These are phyloP conservation scores for Listronotus oregonensis DNA, from an alignment of 1,140 invertebrate species.

Conservation along the genomic window DNA sequence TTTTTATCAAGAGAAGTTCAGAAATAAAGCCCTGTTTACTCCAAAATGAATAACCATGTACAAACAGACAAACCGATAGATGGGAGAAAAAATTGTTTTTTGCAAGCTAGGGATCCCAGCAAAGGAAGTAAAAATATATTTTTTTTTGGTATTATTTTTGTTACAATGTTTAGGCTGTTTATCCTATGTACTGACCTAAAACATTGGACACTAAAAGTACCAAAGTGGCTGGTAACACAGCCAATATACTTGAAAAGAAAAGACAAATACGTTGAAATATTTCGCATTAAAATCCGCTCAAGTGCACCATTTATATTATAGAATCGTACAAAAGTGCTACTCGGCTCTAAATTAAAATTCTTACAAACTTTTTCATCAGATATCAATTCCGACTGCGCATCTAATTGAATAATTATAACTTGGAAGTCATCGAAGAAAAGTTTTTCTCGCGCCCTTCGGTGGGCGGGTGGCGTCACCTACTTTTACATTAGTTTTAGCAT, in stretches of 20 bases:
- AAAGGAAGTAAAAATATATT: too few species aligned
- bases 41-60: too few species aligned
- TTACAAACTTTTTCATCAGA: slow-evolving; percentile 36
- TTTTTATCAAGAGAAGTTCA: too few species aligned
- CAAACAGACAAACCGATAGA: too few species aligned
- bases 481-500: slow-evolving; percentile 14
- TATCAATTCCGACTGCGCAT: slow-evolving; percentile 36
- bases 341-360: slow-evolving; percentile 31
- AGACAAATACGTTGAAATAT: neutral
- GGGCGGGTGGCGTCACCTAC: slow-evolving; percentile 6
- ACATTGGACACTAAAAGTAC: too few species aligned
- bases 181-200: too few species aligned
- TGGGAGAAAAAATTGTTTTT: too few species aligned
- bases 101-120: too few species aligned
- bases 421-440: slow-evolving; percentile 32
- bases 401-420: slow-evolving; percentile 39
- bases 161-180: too few species aligned
- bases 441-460: slow-evolving; percentile 22
- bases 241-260: neutral
- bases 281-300: neutral
- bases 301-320: slow-evolving; percentile 10
- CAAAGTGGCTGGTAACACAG: too few species aligned
- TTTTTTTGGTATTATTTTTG: too few species aligned
- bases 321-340: slow-evolving; percentile 1
- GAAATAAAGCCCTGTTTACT: too few species aligned